These are phyloP conservation scores for Monoplex corrugatus DNA, from an alignment of 2,888 invertebrate genomes.

Conservation along the genomic window DNA sequence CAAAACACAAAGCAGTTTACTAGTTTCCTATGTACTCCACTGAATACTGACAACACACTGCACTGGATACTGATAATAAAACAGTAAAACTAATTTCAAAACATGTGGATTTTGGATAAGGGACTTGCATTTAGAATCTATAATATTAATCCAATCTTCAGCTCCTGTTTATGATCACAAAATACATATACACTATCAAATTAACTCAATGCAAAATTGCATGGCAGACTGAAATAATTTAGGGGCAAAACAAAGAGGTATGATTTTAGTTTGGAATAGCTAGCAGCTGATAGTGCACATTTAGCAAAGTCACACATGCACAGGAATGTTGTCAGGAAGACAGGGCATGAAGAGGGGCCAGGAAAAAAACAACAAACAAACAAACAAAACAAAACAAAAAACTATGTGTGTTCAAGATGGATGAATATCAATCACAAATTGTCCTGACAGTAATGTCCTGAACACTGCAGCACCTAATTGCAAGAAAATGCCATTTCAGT, in stretches of 20 bases:
- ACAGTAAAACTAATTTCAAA: too few species aligned
- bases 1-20: too few species aligned
- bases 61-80: too few species aligned
- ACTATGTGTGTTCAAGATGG: background rate
- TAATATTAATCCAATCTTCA: too few species aligned
- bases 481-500: background rate
- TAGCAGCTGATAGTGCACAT: conserved; percentile 6
- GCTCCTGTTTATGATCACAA: too few species aligned
- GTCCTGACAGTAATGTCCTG: too few species aligned
- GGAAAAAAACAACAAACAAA: background rate
- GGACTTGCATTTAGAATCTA: too few species aligned
- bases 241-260: conserved; percentile 8
- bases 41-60: too few species aligned
- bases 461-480: background rate
- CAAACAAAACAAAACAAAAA: too few species aligned
- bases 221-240: background rate
- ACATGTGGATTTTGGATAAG: too few species aligned
- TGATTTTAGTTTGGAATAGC: conserved; percentile 22
- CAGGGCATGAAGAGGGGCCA: conserved; percentile 1
- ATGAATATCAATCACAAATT: background rate
- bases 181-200: background rate
- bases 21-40: too few species aligned
- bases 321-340: conserved; percentile 32
- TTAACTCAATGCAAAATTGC: background rate
- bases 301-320: conserved; percentile 28